Evolutionary conservation across 2,888 invertebrate genomes (phyloP), one percentile per base, ranked within the genome.

Genomic region (Euclidia mi): DNA sequence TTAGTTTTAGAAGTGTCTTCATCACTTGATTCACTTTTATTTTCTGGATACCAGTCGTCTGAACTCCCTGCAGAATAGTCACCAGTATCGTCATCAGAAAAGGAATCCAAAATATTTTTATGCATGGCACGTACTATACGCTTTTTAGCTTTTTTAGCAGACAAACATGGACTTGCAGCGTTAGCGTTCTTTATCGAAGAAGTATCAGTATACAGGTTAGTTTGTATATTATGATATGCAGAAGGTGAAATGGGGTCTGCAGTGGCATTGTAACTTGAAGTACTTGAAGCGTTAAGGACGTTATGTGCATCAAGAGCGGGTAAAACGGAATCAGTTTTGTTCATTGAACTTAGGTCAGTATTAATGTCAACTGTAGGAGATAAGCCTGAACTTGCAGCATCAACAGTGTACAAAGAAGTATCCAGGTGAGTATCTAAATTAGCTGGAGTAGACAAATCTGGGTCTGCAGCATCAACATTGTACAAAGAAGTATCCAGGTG

Each of bases 51-150:
- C 46, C 46, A 46, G 35, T 37, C 25, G 14, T 46, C 46, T 35
- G 46, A 46, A 56, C 60, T 61, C 17, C 60, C 56, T 51, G 56
- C 47, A 47, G 56, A 60, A 60, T 48, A 60, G 44, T 60, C 60
- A 40, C 35, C 47, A 43, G 40, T 44, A 20, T 60, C 56, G 14
- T 60, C 51, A 51, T 60, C 60, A 37, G 45, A 46, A 20, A 52
- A 52, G 20, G 47, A 57, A 29, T 57, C 57, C 40, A 57, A 41
- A 46, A 56, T n/a, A 40, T 43, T 56, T 56, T 45, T 56, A 12
- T 45, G 17, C 20, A 34, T 20, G 17, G 37, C 15, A 10, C 37
- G 4, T 37, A 17, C 18, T 17, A n/a, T 9, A 37, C 18, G 37
- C n/a, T 37, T 37, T 17, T 10, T 37, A 37, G 2, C 15, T 17